Evolutionary conservation across 2,797 vertebrate species (phyloP).

Genomic region (Lagocephalus sceleratus): DNA sequence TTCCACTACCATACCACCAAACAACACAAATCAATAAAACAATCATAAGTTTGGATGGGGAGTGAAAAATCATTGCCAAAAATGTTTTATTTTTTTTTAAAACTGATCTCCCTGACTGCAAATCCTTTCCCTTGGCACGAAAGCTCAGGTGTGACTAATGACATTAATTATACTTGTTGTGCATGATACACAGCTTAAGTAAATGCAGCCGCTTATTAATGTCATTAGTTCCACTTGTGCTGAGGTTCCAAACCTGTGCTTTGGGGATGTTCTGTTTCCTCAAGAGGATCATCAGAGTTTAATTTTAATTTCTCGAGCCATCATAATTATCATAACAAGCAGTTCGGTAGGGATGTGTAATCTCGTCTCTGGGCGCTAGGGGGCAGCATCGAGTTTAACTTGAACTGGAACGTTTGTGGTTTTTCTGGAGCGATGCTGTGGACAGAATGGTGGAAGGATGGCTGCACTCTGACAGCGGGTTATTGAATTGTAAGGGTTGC

Average conservation of each 20-base stretch:
- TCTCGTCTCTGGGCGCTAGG: slow-evolving; percentile 1
- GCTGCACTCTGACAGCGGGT: too few species aligned
- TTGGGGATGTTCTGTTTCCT: not conserved
- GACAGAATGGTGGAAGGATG: too few species aligned
- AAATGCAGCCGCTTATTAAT: not conserved
- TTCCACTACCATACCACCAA: too few species aligned
- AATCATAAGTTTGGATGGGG: not conserved
- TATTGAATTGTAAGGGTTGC: too few species aligned
- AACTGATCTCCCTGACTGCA: not conserved
- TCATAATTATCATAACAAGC: not conserved
- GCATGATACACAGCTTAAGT: not conserved
- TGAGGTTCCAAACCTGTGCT: not conserved
- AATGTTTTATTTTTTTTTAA: not conserved
- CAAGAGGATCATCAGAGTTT: slow-evolving; percentile 2
- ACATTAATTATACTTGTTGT: too few species aligned
- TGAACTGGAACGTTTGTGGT: too few species aligned
- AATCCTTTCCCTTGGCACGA: not conserved
- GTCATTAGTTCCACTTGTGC: slow-evolving; percentile 10
- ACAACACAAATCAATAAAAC: too few species aligned
- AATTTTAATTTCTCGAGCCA: not conserved
- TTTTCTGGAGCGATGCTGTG: too few species aligned
- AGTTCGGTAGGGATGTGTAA: not conserved
- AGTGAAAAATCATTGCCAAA: not conserved
- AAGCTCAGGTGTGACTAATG: slow-evolving; percentile 2
- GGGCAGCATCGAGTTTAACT: slow-evolving; percentile 9